Percentiles rank a stretch among this genome's conserved stretches.
Evolutionary conservation across 2,888 invertebrate species (phyloP).

Genomic region (Rhopalosiphum nymphaeae): DNA sequence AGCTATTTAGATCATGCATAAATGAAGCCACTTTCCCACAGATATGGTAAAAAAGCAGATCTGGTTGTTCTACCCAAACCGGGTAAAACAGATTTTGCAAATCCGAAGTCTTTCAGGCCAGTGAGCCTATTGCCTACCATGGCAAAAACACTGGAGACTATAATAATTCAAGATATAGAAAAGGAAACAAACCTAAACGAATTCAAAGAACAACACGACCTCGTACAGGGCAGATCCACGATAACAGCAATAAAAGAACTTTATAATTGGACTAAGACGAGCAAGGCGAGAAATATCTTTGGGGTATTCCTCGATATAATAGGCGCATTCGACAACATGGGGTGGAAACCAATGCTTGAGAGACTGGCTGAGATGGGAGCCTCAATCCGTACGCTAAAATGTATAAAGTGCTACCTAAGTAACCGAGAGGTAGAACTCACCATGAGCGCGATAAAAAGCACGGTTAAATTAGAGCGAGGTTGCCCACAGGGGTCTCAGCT

Average conservation of each 20-base stretch:
- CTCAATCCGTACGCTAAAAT: too few species aligned
- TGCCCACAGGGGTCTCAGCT: not conserved
- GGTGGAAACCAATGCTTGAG: not conserved
- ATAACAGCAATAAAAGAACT: not conserved
- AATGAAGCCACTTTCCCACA: not conserved
- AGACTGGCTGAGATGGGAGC: too few species aligned
- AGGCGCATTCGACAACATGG: not conserved
- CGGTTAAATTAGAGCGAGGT: not conserved
- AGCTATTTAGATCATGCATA: not conserved
- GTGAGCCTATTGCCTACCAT: not conserved
- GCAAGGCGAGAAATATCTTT: not conserved
- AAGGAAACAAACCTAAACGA: not conserved
- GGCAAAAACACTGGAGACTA: conserved; percentile 23
- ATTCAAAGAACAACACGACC: not conserved
- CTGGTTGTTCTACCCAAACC: conserved; percentile 1
- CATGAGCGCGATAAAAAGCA: too few species aligned
- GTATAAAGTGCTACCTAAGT: too few species aligned
- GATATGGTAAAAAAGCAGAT: not conserved
- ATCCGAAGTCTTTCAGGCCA: conserved; percentile 16
- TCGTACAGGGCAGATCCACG: not conserved
- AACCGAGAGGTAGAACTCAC: too few species aligned
- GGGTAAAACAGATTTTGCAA: too few species aligned
- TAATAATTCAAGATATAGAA: not conserved
- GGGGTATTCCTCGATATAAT: conserved; percentile 14
- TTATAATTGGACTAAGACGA: not conserved